A percentile compares a stretch with the other conserved stretches of the same genome.
phyloP scores from a whole-genome alignment of 1,140 invertebrate species.

The Hylaeus volcanicus region DNA sequence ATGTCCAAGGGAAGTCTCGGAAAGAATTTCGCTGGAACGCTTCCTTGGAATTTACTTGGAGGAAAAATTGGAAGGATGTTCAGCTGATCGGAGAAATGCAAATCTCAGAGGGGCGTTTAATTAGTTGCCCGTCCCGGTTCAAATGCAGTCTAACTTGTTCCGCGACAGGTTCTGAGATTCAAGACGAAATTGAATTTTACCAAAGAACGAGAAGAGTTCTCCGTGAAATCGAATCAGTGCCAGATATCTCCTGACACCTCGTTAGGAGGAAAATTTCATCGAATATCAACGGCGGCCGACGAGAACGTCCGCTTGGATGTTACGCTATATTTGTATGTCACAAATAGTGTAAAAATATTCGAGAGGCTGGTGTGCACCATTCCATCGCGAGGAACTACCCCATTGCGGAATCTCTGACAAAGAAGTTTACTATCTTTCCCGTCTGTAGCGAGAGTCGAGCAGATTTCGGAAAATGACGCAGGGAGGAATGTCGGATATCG shows the following conservation, averaged over 20 bases:
- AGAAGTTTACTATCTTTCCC: slow-evolving; percentile 11
- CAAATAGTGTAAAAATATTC: slow-evolving; percentile 32
- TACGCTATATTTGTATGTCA: slow-evolving; percentile 42
- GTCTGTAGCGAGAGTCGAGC: slow-evolving; percentile 4
- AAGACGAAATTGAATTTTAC: slow-evolving; percentile 64
- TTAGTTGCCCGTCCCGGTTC: slow-evolving; percentile 52
- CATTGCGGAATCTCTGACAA: slow-evolving; percentile 31
- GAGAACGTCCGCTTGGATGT: slow-evolving; percentile 51
- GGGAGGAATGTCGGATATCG: slow-evolving; percentile 21
- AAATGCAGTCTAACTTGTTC: slow-evolving; percentile 39
- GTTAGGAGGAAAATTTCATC: slow-evolving; percentile 63
- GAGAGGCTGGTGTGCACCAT: slow-evolving; percentile 5
- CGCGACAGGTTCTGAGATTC: slow-evolving; percentile 57
- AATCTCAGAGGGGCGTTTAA: slow-evolving; percentile 58
- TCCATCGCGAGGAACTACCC: slow-evolving; percentile 30
- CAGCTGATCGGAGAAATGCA: slow-evolving; percentile 56
- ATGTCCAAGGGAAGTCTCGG: neutral
- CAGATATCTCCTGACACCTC: slow-evolving; percentile 57
- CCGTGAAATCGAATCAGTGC: slow-evolving; percentile 61
- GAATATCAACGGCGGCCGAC: slow-evolving; percentile 55
- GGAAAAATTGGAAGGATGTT: slow-evolving; percentile 20
- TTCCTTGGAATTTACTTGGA: slow-evolving; percentile 12
- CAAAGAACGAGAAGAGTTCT: slow-evolving; percentile 65
- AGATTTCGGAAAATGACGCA: slow-evolving; percentile 36
- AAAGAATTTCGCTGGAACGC: neutral